These are phyloP conservation scores for Malurus melanocephalus DNA, from an alignment of 2,113 vertebrate genomes.

Conservation along the genomic window DNA sequence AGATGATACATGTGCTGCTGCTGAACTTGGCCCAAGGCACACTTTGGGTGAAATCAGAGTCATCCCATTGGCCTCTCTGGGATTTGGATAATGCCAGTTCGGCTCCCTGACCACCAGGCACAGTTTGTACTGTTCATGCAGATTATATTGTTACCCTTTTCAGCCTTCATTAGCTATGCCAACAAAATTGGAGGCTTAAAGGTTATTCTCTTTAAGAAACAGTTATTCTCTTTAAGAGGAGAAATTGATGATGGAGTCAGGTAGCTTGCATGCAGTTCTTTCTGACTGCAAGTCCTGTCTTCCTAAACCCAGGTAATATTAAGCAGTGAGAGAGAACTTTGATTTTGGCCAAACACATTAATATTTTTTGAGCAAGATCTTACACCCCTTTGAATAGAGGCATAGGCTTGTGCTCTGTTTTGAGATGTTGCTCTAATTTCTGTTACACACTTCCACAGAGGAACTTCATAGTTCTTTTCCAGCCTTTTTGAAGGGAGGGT, in stretches of 20 bases:
- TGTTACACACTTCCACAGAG: background rate
- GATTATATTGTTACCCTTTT: background rate
- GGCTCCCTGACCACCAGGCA: background rate
- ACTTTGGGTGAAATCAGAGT: conserved; percentile 5
- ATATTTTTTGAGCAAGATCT: background rate
- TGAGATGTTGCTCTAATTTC: background rate
- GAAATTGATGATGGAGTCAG: background rate
- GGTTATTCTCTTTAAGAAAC: background rate
- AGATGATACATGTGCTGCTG: background rate
- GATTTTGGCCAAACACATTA: background rate
- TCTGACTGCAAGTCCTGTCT: background rate
- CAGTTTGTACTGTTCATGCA: conserved; percentile 5
- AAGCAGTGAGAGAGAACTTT: background rate
- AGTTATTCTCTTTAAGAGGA: background rate
- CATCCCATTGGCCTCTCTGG: background rate
- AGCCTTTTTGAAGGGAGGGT: background rate
- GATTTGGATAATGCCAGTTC: background rate
- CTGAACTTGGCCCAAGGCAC: background rate
- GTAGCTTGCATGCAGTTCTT: background rate
- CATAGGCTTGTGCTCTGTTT: background rate
- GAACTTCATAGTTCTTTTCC: background rate
- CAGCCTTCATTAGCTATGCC: background rate
- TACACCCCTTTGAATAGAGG: background rate
- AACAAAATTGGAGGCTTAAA: background rate
- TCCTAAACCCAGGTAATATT: background rate